Conservation (phyloP, 2,888 invertebrate genomes). For the Spilarctia lutea region DNA sequence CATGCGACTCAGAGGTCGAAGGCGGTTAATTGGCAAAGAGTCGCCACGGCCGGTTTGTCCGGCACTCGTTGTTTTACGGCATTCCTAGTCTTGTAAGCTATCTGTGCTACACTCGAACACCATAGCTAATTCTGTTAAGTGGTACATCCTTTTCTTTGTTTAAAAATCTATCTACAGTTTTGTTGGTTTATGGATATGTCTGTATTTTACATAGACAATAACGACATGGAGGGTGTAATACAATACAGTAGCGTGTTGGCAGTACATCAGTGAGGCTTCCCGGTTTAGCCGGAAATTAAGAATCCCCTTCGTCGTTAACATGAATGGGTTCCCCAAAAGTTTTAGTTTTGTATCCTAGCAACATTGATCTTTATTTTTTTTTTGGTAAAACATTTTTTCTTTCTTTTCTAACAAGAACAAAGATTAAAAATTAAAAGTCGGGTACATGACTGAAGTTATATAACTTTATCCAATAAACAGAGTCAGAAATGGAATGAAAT, state of each 20-base stretch:
- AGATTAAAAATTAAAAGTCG: neutral
- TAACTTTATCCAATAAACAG: neutral
- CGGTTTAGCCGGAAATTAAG: slow-evolving; percentile 77
- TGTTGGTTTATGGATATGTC: slow-evolving; percentile 11
- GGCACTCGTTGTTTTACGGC: slow-evolving; percentile 76
- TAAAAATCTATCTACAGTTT: slow-evolving; percentile 24
- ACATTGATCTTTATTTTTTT: slow-evolving; percentile 69
- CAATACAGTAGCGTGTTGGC: slow-evolving; percentile 51
- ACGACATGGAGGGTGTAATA: slow-evolving; percentile 43
- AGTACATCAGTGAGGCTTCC: slow-evolving; percentile 63
- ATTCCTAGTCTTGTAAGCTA: slow-evolving; percentile 68
- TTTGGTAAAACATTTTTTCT: neutral
- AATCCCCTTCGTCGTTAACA: slow-evolving; percentile 65
- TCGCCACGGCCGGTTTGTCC: slow-evolving; percentile 77
- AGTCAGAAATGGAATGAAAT: neutral
- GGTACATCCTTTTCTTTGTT: slow-evolving; percentile 52
- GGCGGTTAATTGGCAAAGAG: slow-evolving; percentile 84
- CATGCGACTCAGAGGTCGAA: slow-evolving; percentile 77
- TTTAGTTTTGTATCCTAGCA: slow-evolving; percentile 78
- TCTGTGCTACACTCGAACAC: slow-evolving; percentile 53
- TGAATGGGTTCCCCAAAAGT: slow-evolving; percentile 66
- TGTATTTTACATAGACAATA: slow-evolving; percentile 15
- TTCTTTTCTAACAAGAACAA: neutral
- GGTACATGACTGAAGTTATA: neutral
- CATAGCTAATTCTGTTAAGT: slow-evolving; percentile 53